These are phyloP conservation scores for Argya squamiceps DNA, from an alignment of 2,797 vertebrate genomes.

Conservation along the genomic window DNA sequence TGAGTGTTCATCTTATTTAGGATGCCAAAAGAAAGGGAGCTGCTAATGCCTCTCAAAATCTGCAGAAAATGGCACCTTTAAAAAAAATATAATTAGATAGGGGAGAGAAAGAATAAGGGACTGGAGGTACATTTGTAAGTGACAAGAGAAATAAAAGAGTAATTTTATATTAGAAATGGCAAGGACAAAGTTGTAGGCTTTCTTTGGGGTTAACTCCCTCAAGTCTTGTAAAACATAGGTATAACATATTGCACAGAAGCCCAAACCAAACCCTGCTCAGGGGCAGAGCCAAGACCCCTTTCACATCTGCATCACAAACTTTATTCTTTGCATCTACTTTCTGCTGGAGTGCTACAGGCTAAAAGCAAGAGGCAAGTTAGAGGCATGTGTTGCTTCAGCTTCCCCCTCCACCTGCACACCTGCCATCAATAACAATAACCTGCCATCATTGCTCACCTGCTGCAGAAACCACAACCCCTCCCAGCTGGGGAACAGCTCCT, in stretches of 20 bases:
- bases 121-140: background rate
- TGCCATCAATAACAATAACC: accelerated
- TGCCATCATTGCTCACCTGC: background rate
- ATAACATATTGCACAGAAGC: background rate
- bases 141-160: background rate
- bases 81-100: background rate
- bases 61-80: background rate
- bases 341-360: background rate
- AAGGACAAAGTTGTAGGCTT: background rate
- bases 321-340: background rate
- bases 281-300: background rate
- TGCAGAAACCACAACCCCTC: background rate
- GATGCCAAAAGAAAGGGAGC: background rate
- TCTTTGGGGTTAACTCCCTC: background rate
- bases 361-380: background rate
- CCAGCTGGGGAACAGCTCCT: background rate
- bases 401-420: accelerated
- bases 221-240: background rate
- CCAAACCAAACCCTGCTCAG: background rate
- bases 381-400: background rate
- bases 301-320: background rate
- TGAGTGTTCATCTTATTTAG: background rate
- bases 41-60: background rate
- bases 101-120: background rate
- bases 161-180: background rate